Base-by-base conservation (phyloP, 2,888 invertebrate genomes). In the Lasioglossum villosulum region DNA sequence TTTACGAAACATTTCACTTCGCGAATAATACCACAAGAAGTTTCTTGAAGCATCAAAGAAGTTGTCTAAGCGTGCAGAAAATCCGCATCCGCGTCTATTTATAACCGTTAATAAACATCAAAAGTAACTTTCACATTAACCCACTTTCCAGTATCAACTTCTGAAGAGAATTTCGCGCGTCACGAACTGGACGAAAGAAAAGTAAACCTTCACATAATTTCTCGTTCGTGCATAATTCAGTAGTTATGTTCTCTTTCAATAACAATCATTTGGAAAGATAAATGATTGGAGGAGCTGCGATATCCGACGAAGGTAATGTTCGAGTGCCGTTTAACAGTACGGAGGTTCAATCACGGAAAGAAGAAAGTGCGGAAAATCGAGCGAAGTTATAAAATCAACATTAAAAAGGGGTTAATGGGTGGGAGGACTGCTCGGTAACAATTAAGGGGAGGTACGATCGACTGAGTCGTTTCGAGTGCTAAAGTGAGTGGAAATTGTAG, bases 381-480 rank as follows among this genome's bases (percentile, higher is more conserved):
- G 19, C 30, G 71, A 37, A 66, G 59, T 19, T 59, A 56, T 30
- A 75, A 78, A 66, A 42, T n/a, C 70, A 81, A 72, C 71, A 48
- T 72, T 37, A 48, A 48, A 59, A 56, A 72, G 42, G 19, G n/a
- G 81, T 81, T 48, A 59, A 76, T 45, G 30, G 72, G 27, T 71
- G 42, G 74, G 79, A 84, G 68, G 68, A 81, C 84, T 87, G 88
- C 89, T 87, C 86, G 87, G 88, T 88, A 88, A 90, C 89, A 90
- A 90, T 90, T 90, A 90, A 89, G 74, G 84, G 79, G 72, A 39
- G 66, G 78, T 63, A 66, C 42, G 66, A 82, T 77, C 66, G 82
- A 78, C 45, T 23, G 59, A 72, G 73, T 52, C 63, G 37, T 37
- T 23, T 6, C 19, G 27, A 66, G 39, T 39, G 70, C n/a, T 59